phyloP scores from a whole-genome alignment of 2,113 vertebrate genomes.

The Orientallactaga bullata region DNA sequence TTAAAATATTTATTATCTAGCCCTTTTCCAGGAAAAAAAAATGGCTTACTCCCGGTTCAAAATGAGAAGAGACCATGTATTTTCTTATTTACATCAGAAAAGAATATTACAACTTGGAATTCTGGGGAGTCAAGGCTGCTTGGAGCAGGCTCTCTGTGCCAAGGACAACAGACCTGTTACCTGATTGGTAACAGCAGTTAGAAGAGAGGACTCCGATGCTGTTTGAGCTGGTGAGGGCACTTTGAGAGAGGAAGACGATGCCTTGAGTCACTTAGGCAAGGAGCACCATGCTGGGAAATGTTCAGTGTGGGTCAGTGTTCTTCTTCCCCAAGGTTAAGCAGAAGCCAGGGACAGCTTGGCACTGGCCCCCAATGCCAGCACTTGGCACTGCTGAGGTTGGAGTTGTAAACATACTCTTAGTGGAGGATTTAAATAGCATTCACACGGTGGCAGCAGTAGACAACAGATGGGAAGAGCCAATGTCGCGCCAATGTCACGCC shows the following conservation, averaged over 20 bases:
- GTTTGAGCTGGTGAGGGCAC: background rate
- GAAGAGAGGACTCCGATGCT: background rate
- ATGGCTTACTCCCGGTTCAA: background rate
- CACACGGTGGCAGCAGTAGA: background rate
- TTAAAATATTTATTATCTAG: constrained; percentile 30
- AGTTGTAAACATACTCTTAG: constrained; percentile 4
- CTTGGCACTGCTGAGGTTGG: constrained; percentile 14
- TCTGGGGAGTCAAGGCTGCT: background rate
- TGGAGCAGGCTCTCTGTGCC: background rate
- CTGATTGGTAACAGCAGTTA: background rate
- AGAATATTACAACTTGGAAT: background rate
- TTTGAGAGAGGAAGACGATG: background rate
- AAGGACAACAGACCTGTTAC: background rate
- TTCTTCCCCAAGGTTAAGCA: background rate
- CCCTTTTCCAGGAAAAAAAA: constrained; percentile 48
- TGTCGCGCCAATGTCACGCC: background rate
- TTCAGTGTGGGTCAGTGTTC: background rate
- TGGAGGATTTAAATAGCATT: background rate
- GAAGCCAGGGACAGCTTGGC: background rate
- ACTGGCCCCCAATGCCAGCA: background rate
- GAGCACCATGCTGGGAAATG: background rate
- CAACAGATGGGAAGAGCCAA: background rate
- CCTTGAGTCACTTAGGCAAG: background rate
- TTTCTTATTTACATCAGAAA: constrained; percentile 10
- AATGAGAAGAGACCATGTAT: constrained; percentile 19